These are phyloP conservation scores for Danio jaintianensis DNA, from an alignment of 2,797 vertebrate species.

Conservation along the genomic window DNA sequence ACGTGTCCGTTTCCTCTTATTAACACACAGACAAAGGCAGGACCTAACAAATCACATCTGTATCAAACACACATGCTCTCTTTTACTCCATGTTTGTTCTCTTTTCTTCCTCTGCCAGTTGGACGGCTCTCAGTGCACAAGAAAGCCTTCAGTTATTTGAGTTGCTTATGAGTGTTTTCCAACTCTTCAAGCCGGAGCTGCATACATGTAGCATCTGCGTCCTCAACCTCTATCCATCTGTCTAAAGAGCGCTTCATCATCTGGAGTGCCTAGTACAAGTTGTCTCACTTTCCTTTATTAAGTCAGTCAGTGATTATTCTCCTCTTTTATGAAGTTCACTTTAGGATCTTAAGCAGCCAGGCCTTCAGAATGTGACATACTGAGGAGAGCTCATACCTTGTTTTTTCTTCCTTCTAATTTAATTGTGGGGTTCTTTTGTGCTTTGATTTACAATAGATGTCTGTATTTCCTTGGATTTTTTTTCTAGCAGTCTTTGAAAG, in stretches of 20 bases:
- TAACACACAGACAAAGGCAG: conserved; percentile 45
- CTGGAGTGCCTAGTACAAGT: conserved; percentile 33
- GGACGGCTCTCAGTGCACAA: conserved; percentile 40
- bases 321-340: background rate
- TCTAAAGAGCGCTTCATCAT: conserved; percentile 33
- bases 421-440: conserved; percentile 23
- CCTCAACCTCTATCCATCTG: conserved; percentile 34
- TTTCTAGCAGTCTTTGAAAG: conserved; percentile 15
- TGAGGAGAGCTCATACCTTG: background rate
- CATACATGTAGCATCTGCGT: conserved; percentile 24
- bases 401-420: conserved; percentile 8
- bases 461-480: background rate
- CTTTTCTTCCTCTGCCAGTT: conserved; percentile 57
- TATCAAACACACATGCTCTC: conserved; percentile 49
- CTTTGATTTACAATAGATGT: conserved; percentile 8
- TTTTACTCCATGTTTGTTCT: conserved; percentile 39
- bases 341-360: background rate
- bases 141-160: conserved; percentile 52
- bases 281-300: conserved; percentile 30
- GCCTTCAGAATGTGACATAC: background rate
- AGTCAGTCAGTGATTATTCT: conserved; percentile 17
- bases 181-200: conserved; percentile 39
- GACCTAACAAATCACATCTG: conserved; percentile 48
- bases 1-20: conserved; percentile 40
- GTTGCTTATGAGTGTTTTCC: conserved; percentile 45